Evolutionary conservation across 2,888 invertebrate genomes (phyloP).

Genomic region (Cylloceria caligata): DNA sequence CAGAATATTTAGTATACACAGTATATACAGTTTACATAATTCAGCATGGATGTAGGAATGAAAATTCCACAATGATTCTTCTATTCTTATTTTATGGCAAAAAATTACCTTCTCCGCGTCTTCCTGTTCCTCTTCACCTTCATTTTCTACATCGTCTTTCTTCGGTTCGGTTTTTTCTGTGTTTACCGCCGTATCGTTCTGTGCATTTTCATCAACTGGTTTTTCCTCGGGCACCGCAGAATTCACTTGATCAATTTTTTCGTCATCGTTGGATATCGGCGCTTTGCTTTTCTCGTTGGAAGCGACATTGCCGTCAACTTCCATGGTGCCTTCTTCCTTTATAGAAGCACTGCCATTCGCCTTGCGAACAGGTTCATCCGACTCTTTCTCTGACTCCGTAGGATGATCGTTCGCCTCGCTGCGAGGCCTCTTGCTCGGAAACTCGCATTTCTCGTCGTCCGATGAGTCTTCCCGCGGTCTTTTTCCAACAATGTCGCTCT

Average conservation of each 20-base stretch:
- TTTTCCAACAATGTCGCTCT: constrained; percentile 67
- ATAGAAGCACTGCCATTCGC: constrained; percentile 52
- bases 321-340: constrained; percentile 56
- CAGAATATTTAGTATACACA: too few species aligned
- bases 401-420: constrained; percentile 59
- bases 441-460: constrained; percentile 70
- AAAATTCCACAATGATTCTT: too few species aligned
- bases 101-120: constrained; percentile 51
- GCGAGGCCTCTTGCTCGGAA: constrained; percentile 68
- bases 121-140: constrained; percentile 59
- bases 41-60: too few species aligned
- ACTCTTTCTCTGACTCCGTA: constrained; percentile 68
- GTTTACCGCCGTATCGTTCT: constrained; percentile 27
- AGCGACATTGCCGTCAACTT: constrained; percentile 33
- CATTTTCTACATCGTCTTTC: constrained; percentile 40
- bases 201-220: constrained; percentile 37
- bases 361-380: constrained; percentile 67
- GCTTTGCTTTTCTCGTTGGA: constrained; percentile 58
- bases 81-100: too few species aligned
- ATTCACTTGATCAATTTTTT: constrained; percentile 42
- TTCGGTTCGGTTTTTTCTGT: constrained; percentile 37
- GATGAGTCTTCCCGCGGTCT: constrained; percentile 71
- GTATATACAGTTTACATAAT: too few species aligned
- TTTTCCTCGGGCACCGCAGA: constrained; percentile 55
- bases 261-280: constrained; percentile 36